phyloP scores from a whole-genome alignment of 1,140 invertebrate genomes.

The Nymphalis io region DNA sequence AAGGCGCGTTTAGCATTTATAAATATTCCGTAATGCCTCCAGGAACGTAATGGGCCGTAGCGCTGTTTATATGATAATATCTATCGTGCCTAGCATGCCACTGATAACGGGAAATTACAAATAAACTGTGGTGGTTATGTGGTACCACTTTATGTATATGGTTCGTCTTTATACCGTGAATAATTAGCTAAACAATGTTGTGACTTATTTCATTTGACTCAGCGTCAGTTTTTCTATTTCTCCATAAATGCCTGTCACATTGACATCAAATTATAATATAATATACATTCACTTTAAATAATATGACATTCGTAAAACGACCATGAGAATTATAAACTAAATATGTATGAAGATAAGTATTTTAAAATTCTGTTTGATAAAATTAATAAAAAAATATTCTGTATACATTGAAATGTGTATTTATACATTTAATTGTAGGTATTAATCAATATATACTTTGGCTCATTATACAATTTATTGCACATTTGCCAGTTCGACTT shows the following conservation, averaged over 20 bases:
- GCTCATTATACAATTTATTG: too few relatives aligned
- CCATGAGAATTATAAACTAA: too few relatives aligned
- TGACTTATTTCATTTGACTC: neutral
- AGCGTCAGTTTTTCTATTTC: neutral
- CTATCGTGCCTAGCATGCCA: constrained; percentile 49
- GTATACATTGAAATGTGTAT: too few relatives aligned
- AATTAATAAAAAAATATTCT: too few relatives aligned
- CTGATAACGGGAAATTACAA: constrained; percentile 21
- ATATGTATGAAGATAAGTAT: too few relatives aligned
- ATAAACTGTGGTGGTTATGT: neutral
- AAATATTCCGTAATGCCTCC: constrained; percentile 65
- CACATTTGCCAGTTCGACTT: too few relatives aligned
- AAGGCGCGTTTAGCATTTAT: constrained; percentile 68
- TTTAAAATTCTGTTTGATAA: too few relatives aligned
- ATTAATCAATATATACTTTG: too few relatives aligned
- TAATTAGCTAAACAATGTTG: neutral
- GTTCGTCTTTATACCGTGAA: neutral
- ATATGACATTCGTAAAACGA: too few relatives aligned
- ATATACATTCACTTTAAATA: too few relatives aligned
- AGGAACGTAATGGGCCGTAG: constrained; percentile 58
- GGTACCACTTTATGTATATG: neutral
- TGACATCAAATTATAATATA: too few relatives aligned
- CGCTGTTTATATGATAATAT: constrained; percentile 71
- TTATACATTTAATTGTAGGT: too few relatives aligned
- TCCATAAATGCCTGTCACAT: neutral